A percentile compares a stretch with the other conserved stretches of the same genome.
phyloP scores from a whole-genome alignment of 2,113 vertebrate species.

The Suricata suricatta region DNA sequence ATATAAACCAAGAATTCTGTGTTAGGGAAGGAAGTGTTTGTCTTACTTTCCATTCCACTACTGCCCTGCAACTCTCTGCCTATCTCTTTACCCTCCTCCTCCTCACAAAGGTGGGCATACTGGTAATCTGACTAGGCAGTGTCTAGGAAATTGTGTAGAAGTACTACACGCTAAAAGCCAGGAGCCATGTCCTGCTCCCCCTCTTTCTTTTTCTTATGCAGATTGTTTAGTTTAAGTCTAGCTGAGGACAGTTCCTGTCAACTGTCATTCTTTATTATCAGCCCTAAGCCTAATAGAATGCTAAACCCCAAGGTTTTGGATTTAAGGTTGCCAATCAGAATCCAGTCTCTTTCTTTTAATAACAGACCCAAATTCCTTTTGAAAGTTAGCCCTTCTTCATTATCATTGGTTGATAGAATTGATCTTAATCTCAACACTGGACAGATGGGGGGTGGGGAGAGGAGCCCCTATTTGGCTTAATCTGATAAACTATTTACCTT shows the following conservation, averaged over 20 bases:
- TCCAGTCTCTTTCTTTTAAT: neutral
- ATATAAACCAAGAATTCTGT: neutral
- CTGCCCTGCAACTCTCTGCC: neutral
- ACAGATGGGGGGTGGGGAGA: neutral
- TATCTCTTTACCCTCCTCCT: neutral
- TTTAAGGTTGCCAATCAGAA: neutral
- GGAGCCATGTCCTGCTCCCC: neutral
- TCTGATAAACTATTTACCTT: neutral
- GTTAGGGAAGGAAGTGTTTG: neutral
- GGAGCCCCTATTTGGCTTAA: neutral
- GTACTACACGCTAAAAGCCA: neutral
- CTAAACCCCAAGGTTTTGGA: neutral
- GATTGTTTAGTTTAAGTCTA: neutral
- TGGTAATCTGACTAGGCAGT: neutral
- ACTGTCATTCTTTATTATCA: neutral
- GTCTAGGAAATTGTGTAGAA: neutral
- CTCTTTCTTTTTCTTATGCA: neutral
- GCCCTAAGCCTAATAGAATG: neutral
- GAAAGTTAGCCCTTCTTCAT: neutral
- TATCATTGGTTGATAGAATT: neutral
- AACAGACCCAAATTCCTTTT: neutral
- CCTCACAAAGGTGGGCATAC: neutral
- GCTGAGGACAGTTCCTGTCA: neutral
- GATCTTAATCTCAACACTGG: neutral
- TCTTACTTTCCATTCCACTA: neutral